Base-by-base conservation (phyloP, 2,888 invertebrate species). In the Scaptomyza cyrtandrae region DNA sequence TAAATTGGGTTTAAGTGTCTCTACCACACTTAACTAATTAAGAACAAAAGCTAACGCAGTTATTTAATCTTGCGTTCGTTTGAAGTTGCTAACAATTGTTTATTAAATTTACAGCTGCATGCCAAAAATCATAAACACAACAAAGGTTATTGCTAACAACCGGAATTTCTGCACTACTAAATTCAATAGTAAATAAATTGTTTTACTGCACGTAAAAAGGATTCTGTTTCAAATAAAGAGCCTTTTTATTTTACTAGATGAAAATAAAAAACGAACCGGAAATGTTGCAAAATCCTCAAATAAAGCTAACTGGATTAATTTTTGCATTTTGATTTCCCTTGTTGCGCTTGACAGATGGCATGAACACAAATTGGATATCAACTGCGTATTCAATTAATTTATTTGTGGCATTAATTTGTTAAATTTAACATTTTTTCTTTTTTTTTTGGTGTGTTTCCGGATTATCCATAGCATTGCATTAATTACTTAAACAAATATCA, bases 401-500 rank as follows among this genome's bases (percentile, higher is more conserved):
- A 45, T 56, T 6, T 13, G 5, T 13, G 10, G 13, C n/a, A 46
- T 56, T 49, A 31, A 60, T 52, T 57, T 63, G 33, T 39, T 49
- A 14, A 52, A 44, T 65, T 65, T 65, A 29, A 44, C 39, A 45
- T 55, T 49, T n/a, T 44, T 41, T 31, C 1, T 16, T 24, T 31
- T 19, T 44, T n/a, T 29, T 33, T 0, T 33, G 29, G 1, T 45
- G 11, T 16, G 39, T 43, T 39, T 31, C 1, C 48, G 27, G 53
- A 56, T 75, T 53, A 74, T 52, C 48, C 75, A 0, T 13, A 37
- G 45, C 54, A 27, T 37, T 59, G 50, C 52, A 52, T 56, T 33
- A 59, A 79, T 54, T 56, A 83, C 52, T 58, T 68, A 39, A 39
- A 63, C 60, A 62, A 54, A 73, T 57, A 68, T 56, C 49, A 43